Percentiles rank a stretch among this genome's conserved stretches.
phyloP scores from a whole-genome alignment of 2,888 invertebrate genomes.

The Adela reaumurella region DNA sequence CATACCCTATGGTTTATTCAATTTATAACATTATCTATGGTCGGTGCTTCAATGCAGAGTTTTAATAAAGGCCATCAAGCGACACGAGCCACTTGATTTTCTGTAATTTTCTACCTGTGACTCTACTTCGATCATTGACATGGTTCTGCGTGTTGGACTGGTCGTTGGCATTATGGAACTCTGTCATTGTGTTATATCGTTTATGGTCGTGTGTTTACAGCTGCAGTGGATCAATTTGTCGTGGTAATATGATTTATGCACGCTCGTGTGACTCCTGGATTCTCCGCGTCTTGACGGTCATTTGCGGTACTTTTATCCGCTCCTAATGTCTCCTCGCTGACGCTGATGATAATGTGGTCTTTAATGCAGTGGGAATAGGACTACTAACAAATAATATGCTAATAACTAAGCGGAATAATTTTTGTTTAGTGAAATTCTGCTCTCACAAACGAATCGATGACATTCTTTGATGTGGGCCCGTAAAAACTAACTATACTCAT shows the following conservation, averaged over 20 bases:
- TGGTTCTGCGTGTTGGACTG: not conserved
- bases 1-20: conserved; percentile 40
- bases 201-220: conserved; percentile 2
- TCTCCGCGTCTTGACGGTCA: conserved; percentile 4
- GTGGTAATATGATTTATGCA: conserved; percentile 8
- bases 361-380: too few relatives aligned
- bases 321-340: conserved; percentile 3
- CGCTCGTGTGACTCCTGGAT: conserved; percentile 6
- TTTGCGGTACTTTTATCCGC: conserved; percentile 7
- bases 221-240: conserved; percentile 6
- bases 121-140: not conserved
- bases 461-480: too few relatives aligned
- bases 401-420: too few relatives aligned
- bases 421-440: too few relatives aligned
- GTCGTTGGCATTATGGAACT: not conserved
- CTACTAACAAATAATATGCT: too few relatives aligned
- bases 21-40: conserved; percentile 16
- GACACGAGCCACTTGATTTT: not conserved
- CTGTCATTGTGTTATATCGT: not conserved
- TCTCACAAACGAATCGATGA: too few relatives aligned
- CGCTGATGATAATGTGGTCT: conserved; percentile 6
- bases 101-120: not conserved
- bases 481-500: too few relatives aligned
- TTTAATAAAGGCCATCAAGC: not conserved
- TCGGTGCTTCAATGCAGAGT: not conserved